These are phyloP conservation scores for Amazona guildingii DNA, from an alignment of 2,113 vertebrate genomes.

Conservation along the genomic window DNA sequence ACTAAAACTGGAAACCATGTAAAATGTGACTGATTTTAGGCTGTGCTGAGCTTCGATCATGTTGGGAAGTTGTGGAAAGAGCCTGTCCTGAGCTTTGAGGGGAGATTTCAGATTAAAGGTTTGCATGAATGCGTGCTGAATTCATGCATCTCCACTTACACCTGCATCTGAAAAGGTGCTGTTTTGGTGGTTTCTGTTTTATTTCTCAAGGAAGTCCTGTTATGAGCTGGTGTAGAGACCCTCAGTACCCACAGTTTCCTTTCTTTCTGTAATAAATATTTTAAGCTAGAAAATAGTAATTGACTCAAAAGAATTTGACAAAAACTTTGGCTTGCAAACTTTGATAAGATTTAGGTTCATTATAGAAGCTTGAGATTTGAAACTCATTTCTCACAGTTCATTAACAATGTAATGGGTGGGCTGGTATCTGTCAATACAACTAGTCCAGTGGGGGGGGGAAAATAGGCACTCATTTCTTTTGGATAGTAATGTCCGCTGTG, in stretches of 20 bases:
- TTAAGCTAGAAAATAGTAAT: not conserved
- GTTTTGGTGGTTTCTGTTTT: not conserved
- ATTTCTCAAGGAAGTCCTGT: not conserved
- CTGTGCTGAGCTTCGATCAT: not conserved
- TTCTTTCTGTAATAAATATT: not conserved
- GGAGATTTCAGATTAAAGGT: not conserved
- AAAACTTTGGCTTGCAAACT: not conserved
- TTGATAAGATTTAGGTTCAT: not conserved
- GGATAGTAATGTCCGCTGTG: not conserved
- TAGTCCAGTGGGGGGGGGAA: not conserved
- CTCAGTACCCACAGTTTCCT: not conserved
- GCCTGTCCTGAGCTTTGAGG: not conserved
- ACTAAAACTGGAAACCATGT: not conserved
- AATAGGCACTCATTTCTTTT: not conserved
- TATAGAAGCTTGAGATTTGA: not conserved
- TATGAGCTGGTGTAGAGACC: not conserved
- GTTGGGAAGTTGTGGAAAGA: not conserved
- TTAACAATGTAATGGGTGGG: not conserved
- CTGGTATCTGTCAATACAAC: not conserved
- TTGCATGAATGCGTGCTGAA: not conserved
- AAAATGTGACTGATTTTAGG: not conserved
- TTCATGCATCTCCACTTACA: fast-evolving
- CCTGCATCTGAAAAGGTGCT: not conserved
- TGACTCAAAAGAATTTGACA: not conserved
- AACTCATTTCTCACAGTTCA: not conserved